These are phyloP conservation scores for Aethina tumida DNA, from an alignment of 1,140 invertebrate species.

Conservation along the genomic window DNA sequence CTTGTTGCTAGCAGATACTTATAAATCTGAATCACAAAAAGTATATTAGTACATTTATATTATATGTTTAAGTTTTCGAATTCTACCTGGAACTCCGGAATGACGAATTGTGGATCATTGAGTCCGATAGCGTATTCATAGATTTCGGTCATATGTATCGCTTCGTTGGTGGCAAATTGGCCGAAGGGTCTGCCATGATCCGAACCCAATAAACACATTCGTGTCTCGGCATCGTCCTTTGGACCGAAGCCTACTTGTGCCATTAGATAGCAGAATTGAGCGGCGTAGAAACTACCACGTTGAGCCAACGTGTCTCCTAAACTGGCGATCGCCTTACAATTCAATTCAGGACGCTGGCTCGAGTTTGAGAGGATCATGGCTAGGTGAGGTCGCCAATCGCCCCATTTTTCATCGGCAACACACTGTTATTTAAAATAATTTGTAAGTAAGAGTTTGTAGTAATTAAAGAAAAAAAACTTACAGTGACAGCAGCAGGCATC, in stretches of 20 bases:
- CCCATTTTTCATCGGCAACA: slow-evolving; percentile 80
- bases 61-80: neutral
- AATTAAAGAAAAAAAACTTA: no score
- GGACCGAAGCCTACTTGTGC: slow-evolving; percentile 57
- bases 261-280: slow-evolving; percentile 90
- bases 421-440: slow-evolving; percentile 44
- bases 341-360: slow-evolving; percentile 65
- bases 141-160: slow-evolving; percentile 88
- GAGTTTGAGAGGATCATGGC: slow-evolving; percentile 90
- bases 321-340: slow-evolving; percentile 71
- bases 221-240: slow-evolving; percentile 46
- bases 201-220: slow-evolving; percentile 72
- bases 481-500: slow-evolving; percentile 74
- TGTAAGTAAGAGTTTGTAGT: no score
- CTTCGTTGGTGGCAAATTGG: slow-evolving; percentile 70
- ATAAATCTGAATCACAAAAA: slow-evolving; percentile 53
- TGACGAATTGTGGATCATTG: slow-evolving; percentile 60
- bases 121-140: slow-evolving; percentile 87
- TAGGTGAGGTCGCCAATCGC: slow-evolving; percentile 91
- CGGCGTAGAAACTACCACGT: slow-evolving; percentile 70
- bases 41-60: slow-evolving; percentile 7
- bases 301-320: slow-evolving; percentile 59
- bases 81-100: slow-evolving; percentile 61
- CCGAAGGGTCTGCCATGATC: slow-evolving; percentile 49
- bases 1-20: slow-evolving; percentile 64